Evolutionary conservation across 2,113 vertebrate genomes (phyloP), one percentile per base, ranked within the genome.

Genomic region (Sinosuthora webbiana): DNA sequence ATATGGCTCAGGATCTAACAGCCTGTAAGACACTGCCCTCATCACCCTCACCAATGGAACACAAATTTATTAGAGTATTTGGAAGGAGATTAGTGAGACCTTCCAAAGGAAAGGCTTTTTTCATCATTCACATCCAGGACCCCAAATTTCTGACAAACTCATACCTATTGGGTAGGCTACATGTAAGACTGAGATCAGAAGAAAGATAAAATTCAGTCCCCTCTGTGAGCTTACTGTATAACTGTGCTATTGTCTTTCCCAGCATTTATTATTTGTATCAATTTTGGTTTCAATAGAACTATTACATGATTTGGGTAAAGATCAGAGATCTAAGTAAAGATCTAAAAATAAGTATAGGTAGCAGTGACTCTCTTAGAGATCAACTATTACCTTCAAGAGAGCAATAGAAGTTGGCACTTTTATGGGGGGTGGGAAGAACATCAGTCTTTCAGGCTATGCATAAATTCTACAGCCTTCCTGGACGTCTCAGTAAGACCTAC

Each of bases 121-220:
- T 50, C 21, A 18, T 33, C 4, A 3, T 49, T 71, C 0, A 0
- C 35, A 45, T 55, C 30, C 25, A 50, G 35, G 44, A 63, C 11
- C 23, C 10, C 37, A 35, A 21, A 53, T 60, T 81, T 77, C 75
- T 52, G 30, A 35, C 17, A 49, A 53, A 41, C 31, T 49, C 52
- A 5, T 52, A 56, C 8, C 11, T 50, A 15, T 24, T 7, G 9
- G 4, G 39, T 68, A 64, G 31, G 28, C 17, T 59, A 42, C 44
- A 53, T 22, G 5, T 24, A 55, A 21, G 49, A 68, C 42, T 53
- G 41, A 68, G 28, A 56, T 18, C 23, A 59, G 49, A 73, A 90
- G 44, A 56, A 68, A 49, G 7, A 35, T 5, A 31, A 83, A 69
- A 83, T 44, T 35, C 21, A 33, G 3, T 71, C 39, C 20, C 53